These are phyloP conservation scores for Sesia apiformis DNA, from an alignment of 2,888 invertebrate species.

Conservation along the genomic window DNA sequence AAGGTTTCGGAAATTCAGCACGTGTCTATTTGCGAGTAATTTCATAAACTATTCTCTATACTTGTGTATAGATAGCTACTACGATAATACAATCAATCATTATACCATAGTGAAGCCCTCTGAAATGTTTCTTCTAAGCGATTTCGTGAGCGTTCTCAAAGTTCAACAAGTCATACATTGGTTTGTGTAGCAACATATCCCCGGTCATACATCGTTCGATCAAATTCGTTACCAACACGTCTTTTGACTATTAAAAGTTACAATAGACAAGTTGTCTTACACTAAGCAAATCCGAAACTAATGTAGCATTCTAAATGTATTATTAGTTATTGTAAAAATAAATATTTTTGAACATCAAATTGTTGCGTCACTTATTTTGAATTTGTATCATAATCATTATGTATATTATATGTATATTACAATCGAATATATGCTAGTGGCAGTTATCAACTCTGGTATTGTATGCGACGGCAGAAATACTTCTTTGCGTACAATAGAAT, in stretches of 20 bases:
- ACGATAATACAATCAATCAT: too few species aligned
- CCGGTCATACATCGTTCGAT: not conserved
- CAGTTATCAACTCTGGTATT: slow-evolving; percentile 59
- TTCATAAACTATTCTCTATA: too few species aligned
- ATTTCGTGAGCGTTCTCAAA: too few species aligned
- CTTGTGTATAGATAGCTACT: too few species aligned
- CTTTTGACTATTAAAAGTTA: slow-evolving; percentile 7
- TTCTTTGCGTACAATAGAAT: slow-evolving; percentile 27
- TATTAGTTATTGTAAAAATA: slow-evolving; percentile 41
- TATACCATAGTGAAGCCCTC: too few species aligned
- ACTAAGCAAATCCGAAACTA: slow-evolving; percentile 37
- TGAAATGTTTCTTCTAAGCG: too few species aligned
- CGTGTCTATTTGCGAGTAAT: too few species aligned
- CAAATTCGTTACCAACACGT: slow-evolving; percentile 25
- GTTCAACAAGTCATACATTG: too few species aligned
- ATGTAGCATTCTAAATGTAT: slow-evolving; percentile 27
- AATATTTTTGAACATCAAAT: slow-evolving; percentile 31
- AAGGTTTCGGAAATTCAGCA: too few species aligned
- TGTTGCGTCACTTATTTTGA: slow-evolving; percentile 45
- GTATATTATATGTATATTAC: slow-evolving; percentile 57
- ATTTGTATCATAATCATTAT: slow-evolving; percentile 42
- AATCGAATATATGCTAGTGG: slow-evolving; percentile 63
- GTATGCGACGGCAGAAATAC: slow-evolving; percentile 19
- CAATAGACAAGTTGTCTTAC: slow-evolving; percentile 14
- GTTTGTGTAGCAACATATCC: not conserved